phyloP scores from a whole-genome alignment of 2,797 vertebrate species.

The Galago senegalensis region DNA sequence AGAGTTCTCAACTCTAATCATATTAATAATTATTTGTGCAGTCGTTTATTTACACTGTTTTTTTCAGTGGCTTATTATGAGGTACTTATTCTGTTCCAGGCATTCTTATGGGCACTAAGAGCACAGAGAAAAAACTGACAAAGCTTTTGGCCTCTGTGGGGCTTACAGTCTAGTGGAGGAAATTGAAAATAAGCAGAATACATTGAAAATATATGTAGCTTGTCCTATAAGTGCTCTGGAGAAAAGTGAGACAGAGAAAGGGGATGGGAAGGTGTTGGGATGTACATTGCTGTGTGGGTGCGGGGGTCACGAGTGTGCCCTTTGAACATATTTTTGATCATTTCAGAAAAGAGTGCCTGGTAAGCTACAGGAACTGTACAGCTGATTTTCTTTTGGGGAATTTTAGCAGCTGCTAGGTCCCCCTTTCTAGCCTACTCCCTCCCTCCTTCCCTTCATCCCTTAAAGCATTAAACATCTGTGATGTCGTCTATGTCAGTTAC shows the following conservation, averaged over 20 bases:
- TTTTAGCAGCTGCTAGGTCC: background rate
- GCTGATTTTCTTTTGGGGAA: background rate
- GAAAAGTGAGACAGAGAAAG: background rate
- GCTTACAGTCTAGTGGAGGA: background rate
- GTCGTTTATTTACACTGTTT: background rate
- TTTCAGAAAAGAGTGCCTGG: background rate
- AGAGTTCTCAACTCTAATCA: background rate
- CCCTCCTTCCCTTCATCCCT: background rate
- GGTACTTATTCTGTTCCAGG: background rate
- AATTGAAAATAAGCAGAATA: background rate
- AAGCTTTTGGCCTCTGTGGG: background rate
- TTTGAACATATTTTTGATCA: background rate
- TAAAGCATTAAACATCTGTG: background rate
- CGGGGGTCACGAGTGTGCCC: background rate
- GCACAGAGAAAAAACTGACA: background rate
- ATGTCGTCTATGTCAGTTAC: background rate
- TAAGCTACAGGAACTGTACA: background rate
- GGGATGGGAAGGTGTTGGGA: background rate
- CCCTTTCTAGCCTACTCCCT: background rate
- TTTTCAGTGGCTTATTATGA: background rate
- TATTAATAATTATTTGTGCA: background rate
- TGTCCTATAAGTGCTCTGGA: background rate
- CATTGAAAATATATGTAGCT: background rate
- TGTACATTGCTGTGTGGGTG: background rate
- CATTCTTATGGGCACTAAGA: background rate